Evolutionary conservation across 2,888 invertebrate genomes (phyloP), one percentile per base, ranked within the genome.

Genomic region (Azorinus chamasolen): DNA sequence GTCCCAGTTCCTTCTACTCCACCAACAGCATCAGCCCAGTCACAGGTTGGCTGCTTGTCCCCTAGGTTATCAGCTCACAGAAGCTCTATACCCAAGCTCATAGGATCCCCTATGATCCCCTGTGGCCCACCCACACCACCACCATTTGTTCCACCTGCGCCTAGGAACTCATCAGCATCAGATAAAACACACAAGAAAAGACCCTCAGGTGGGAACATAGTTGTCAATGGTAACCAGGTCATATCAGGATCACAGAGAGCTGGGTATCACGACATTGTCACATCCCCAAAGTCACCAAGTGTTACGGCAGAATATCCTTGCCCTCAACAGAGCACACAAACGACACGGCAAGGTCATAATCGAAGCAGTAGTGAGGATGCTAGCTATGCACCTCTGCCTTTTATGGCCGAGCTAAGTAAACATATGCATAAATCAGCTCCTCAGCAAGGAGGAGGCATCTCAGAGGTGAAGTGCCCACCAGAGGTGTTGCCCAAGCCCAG

Each of bases 331-430:
- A 51, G 39, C 10, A 25, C 51, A 24, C 64, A 25, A 16, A 53
- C 37, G 48, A 37, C 24, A 3, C 16, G 41, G 20, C 65, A 64
- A 65, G 27, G 59, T 59, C 65, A 64, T 22, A 27, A 27, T 48
- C 54, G 46, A 59, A 65, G 68, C 51, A 55, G 50, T 55, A 58
- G 46, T 64, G 83, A 84, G 24, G 76, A 79, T 39, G 61, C 58
- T 10, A 79, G 75, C 69, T 82, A 84, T 75, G 85, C 84, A 75
- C 82, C 83, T 46, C 78, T 88, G 55, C 88, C 88, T 48, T 90
- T 88, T 65, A 73, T 89, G 70, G 84, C 84, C 22, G 90, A 89
- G 74, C 73, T 90, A 41, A 83, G 66, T 46, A 75, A 84, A 50
- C 78, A 80, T 65, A 83, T 79, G 79, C 77, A 75, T 24, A 63